A percentile compares a stretch with the other conserved stretches of the same genome.
Conservation (phyloP, 1,140 invertebrate species). For the Chionoecetes opilio region DNA sequence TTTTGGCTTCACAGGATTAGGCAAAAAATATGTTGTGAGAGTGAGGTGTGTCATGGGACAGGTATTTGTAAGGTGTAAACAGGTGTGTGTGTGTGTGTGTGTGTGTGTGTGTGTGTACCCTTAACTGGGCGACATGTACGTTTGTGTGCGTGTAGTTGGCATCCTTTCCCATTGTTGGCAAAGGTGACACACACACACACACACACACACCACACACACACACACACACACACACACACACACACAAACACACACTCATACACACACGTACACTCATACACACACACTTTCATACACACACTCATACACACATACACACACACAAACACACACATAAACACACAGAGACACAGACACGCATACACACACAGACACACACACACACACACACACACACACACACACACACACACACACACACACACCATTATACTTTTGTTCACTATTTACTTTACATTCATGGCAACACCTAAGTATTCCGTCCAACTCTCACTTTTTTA, state of each 20-base stretch:
- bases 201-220: constrained; percentile 19
- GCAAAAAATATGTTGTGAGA: background rate
- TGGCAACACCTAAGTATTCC: background rate
- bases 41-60: background rate
- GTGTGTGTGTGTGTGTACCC: background rate
- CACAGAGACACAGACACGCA: background rate
- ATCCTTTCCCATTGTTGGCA: background rate
- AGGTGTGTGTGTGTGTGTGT: background rate
- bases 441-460: background rate
- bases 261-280: background rate
- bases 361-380: background rate
- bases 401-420: background rate
- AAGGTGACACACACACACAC: background rate
- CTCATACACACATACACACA: background rate
- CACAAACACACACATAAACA: background rate
- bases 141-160: background rate
- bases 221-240: background rate
- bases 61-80: background rate
- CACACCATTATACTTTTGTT: background rate
- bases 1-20: background rate
- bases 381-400: constrained; percentile 17
- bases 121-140: background rate
- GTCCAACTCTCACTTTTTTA: background rate
- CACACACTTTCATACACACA: background rate
- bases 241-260: background rate